These are phyloP conservation scores for Xiphophorus couchianus DNA, from an alignment of 2,113 vertebrate genomes.

Conservation along the genomic window DNA sequence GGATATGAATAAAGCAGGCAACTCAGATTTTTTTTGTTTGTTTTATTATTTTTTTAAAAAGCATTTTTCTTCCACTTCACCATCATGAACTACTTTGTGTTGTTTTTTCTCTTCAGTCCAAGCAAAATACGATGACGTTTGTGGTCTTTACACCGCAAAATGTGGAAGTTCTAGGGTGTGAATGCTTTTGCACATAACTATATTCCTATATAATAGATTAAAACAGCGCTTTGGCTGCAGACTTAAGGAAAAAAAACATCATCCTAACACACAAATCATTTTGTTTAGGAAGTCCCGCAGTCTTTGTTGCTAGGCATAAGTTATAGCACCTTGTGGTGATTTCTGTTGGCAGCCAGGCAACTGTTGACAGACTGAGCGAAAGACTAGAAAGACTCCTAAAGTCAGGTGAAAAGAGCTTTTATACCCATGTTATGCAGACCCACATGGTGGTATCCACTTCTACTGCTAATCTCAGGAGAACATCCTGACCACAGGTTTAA, in stretches of 20 bases:
- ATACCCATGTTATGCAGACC: conserved; percentile 29
- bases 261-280: not conserved
- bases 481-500: conserved; percentile 22
- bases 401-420: conserved; percentile 22
- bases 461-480: conserved; percentile 35
- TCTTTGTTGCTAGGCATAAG: conserved; percentile 26
- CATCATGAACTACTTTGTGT: not conserved
- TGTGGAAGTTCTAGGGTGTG: not conserved
- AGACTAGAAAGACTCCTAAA: conserved; percentile 20
- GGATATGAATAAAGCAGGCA: not conserved
- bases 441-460: conserved; percentile 21
- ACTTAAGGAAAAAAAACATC: conserved; percentile 4
- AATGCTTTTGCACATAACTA: not conserved
- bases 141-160: not conserved
- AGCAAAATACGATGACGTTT: not conserved
- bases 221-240: conserved; percentile 2
- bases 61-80: not conserved
- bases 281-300: conserved; percentile 6
- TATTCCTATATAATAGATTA: not conserved
- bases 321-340: conserved; percentile 27
- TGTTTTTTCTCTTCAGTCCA: not conserved
- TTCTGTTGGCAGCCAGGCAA: conserved; percentile 23
- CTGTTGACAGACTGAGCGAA: conserved; percentile 24
- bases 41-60: not conserved
- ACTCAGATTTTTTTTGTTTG: not conserved